These are phyloP conservation scores for Drosophila chauvacae DNA, from an alignment of 1,140 invertebrate species.

Conservation along the genomic window DNA sequence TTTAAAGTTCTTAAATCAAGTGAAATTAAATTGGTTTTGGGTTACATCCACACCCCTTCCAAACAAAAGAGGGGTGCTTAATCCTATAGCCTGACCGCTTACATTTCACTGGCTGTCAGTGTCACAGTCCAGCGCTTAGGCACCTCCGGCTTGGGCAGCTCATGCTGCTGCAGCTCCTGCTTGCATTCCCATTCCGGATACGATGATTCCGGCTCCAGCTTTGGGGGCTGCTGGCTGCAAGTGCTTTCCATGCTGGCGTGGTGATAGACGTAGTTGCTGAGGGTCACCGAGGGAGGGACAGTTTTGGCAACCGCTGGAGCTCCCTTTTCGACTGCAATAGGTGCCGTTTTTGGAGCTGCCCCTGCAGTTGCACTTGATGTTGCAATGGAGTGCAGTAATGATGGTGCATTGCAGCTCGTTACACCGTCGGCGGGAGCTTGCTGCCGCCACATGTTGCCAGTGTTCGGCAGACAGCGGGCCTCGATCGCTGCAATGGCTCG, in stretches of 20 bases:
- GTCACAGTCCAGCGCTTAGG: slow-evolving; percentile 13
- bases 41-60: neutral
- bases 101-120: slow-evolving; percentile 14
- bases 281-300: slow-evolving; percentile 11
- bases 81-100: neutral
- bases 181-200: slow-evolving; percentile 10
- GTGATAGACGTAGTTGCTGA: slow-evolving; percentile 56
- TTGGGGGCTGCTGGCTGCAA: slow-evolving; percentile 9
- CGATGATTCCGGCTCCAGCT: slow-evolving; percentile 9
- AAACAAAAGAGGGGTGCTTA: neutral
- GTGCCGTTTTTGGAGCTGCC: slow-evolving; percentile 1
- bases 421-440: neutral
- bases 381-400: slow-evolving; percentile 15
- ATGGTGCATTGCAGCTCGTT: slow-evolving; percentile 41
- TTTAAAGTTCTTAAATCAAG: neutral
- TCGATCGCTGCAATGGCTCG: slow-evolving; percentile 6
- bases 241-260: slow-evolving; percentile 28
- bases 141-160: neutral
- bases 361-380: neutral
- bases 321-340: slow-evolving; percentile 10
- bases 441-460: slow-evolving; percentile 60
- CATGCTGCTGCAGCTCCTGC: neutral
- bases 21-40: neutral
- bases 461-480: slow-evolving; percentile 29
- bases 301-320: neutral